These are phyloP conservation scores for Hylia prasina DNA, from an alignment of 2,113 vertebrate species.

Conservation along the genomic window DNA sequence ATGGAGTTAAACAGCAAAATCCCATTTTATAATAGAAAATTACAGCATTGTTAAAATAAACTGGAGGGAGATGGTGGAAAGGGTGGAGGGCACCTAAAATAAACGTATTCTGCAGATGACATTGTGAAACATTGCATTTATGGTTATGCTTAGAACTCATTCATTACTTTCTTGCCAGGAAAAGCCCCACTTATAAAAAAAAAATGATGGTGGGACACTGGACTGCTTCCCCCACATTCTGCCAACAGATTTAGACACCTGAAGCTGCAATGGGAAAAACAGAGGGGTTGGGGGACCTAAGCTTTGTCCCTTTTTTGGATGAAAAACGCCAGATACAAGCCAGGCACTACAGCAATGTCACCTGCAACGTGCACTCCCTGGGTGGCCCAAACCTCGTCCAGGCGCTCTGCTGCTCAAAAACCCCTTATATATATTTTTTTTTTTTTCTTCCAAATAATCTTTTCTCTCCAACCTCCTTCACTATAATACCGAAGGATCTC, in stretches of 20 bases:
- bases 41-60: constrained; percentile 15
- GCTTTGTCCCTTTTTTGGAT: not conserved
- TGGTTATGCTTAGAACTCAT: not conserved
- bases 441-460: not conserved
- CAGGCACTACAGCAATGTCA: not conserved
- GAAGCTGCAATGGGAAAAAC: not conserved
- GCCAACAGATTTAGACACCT: not conserved
- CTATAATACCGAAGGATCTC: not conserved
- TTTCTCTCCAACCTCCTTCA: not conserved
- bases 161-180: not conserved
- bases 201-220: not conserved
- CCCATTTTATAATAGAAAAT: constrained; percentile 2
- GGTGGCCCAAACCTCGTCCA: not conserved
- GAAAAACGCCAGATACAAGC: not conserved
- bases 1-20: not conserved
- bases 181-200: not conserved
- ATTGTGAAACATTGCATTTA: not conserved
- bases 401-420: not conserved
- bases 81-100: constrained; percentile 12
- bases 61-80: not conserved
- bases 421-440: too few relatives aligned
- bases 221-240: not conserved
- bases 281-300: not conserved
- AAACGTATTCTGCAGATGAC: not conserved
- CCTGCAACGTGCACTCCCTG: fast-evolving